Evolutionary conservation across 2,888 invertebrate species (phyloP), one percentile per base, ranked within the genome.

Genomic region (Nephrotoma appendiculata): DNA sequence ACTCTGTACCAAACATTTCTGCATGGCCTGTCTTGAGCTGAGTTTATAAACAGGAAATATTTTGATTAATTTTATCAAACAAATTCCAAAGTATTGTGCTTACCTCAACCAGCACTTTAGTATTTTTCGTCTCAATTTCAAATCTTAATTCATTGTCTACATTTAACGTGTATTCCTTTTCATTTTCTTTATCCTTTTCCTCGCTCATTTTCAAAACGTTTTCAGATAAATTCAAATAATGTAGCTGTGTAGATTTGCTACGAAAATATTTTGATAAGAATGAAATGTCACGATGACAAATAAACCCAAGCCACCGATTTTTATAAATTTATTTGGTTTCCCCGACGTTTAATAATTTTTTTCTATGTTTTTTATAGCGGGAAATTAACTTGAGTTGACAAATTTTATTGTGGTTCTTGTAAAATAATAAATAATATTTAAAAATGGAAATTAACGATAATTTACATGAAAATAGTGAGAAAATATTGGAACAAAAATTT

Each of bases 1-100:
- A 90, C 91, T 99, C 99, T 0, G 98, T 98, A 0, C 99, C 99
- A 92, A 99, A 99, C 83, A 99, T 94, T 92, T 99, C 99, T 0
- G 98, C 99, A 89, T 96, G 94, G 0, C 99, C 99, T 89, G 94
- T 95, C 90, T 96, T 95, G 88, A 99, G 92, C 95, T 98, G 91
- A 31, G 31, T 31, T 57, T 90, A 90, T 42, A n/a, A 9, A 85
- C n/a, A 85, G 6, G 89, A 52, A 42, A 85, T 87, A 86, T 45
- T 86, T 44, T n/a, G 11, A 86, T 42, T 41, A 45, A 85, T 31
- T 15, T 52, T 15, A 41, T 85, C 15, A 19, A n/a, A n/a, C 4
- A n/a, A 52, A 42, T 86, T 87, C 90, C 15, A 86, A 83, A 86
- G 42, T 41, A 2, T 31, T 19, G 31, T 11, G 87, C 89, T 89